Base-by-base conservation (phyloP, 2,113 vertebrate species). In the Octodon degus region DNA sequence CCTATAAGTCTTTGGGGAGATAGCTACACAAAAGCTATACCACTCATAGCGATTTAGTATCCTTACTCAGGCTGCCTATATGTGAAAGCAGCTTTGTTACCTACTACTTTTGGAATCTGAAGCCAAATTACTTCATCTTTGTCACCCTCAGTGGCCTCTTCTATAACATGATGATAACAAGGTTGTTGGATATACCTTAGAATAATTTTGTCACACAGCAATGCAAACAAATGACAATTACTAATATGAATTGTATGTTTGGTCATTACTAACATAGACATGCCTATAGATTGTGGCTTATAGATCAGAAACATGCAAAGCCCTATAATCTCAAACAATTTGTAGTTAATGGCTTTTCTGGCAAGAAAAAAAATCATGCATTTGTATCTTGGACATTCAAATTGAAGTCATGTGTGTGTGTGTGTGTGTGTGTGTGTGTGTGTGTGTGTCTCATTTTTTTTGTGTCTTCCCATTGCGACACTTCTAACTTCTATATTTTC, bases 251-350 rank as follows among this genome's bases (percentile, higher is more conserved):
- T 63, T 43, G 30, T 92, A 43, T 81, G 13, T 4, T 92, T 96
- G 58, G 37, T 93, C 84, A 87, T 90, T 94, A 76, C 47, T 16
- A 83, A 95, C 94, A 63, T 22, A 91, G 88, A 83, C 30, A 74
- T 91, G 50, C 53, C 37, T 90, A 68, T 32, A 90, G 14, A 58
- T 86, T 87, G 53, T 85, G 37, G 12, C 43, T 92, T 19, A 89
- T 4, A 80, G 22, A 47, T 97, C 43, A 96, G 77, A 88, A 76
- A 79, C 24, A 90, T 13, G n/a, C 14, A 86, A 72, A 96, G 25
- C 89, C 14, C 37, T 81, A 24, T 40, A 92, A 50, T 82, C 8
- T 70, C 32, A 65, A 95, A 87, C 4, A 76, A 27, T 77, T 17
- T 89, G 92, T 95, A 27, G 89, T 53, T 82, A 67, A 94, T 82